Percentiles rank a stretch among this genome's conserved stretches.
phyloP scores from a whole-genome alignment of 2,113 vertebrate genomes.

The Leptodactylus fuscus region DNA sequence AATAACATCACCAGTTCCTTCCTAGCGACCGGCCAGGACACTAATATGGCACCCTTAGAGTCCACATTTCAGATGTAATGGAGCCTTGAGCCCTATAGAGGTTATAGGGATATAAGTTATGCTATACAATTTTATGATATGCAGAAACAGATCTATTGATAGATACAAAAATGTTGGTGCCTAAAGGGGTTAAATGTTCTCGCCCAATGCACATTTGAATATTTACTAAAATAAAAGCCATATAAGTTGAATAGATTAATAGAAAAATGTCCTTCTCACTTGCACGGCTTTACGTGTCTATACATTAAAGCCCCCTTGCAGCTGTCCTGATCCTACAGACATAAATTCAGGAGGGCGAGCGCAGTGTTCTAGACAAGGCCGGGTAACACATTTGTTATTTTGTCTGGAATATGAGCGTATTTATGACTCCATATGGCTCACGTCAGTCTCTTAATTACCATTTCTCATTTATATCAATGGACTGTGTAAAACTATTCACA shows the following conservation, averaged over 20 bases:
- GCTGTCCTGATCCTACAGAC: constrained; percentile 45
- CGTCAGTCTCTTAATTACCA: constrained; percentile 57
- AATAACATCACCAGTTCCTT: too few relatives aligned
- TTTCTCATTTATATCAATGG: constrained; percentile 40
- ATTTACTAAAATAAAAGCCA: neutral
- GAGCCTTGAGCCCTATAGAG: too few relatives aligned
- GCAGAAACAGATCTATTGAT: too few relatives aligned
- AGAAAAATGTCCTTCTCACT: constrained; percentile 43
- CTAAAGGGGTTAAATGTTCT: neutral
- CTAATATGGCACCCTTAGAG: too few relatives aligned
- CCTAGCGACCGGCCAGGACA: too few relatives aligned
- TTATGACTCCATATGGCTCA: constrained; percentile 59
- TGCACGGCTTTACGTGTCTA: constrained; percentile 29
- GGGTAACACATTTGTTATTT: constrained; percentile 60
- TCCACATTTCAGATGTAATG: too few relatives aligned
- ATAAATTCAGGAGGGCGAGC: constrained; percentile 52
- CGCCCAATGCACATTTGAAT: neutral
- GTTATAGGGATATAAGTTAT: too few relatives aligned
- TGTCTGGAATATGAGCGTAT: constrained; percentile 59
- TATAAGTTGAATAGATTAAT: constrained; percentile 1
- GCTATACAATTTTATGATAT: too few relatives aligned
- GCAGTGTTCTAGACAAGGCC: constrained; percentile 40
- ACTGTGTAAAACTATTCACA: constrained; percentile 11
- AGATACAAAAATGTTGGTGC: neutral
- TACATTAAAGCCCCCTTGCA: constrained; percentile 46